These are phyloP conservation scores for Drosophila triauraria DNA, from an alignment of 1,140 invertebrate species.

Conservation along the genomic window DNA sequence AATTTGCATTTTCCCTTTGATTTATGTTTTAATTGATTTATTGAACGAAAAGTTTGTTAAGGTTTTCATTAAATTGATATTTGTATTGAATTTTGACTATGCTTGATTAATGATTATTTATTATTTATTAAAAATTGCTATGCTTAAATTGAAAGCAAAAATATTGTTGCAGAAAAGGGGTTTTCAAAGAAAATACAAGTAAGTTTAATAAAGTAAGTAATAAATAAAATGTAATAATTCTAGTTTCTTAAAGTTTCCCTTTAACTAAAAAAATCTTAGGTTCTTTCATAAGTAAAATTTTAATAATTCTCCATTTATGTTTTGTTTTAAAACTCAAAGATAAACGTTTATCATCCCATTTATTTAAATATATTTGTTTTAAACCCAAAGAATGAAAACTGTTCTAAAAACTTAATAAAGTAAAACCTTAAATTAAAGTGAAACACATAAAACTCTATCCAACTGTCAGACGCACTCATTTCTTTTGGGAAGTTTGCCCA, in stretches of 20 bases:
- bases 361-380: background rate
- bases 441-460: slow-evolving; percentile 1
- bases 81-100: background rate
- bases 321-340: background rate
- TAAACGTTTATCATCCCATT: background rate
- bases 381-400: background rate
- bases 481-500: slow-evolving; percentile 1
- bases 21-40: slow-evolving; percentile 1
- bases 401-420: background rate
- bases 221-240: background rate
- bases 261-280: background rate
- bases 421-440: background rate
- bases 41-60: slow-evolving; percentile 4
- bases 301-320: background rate
- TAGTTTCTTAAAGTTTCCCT: background rate
- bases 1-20: background rate
- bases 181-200: background rate
- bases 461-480: background rate
- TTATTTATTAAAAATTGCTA: slow-evolving; percentile 2
- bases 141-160: background rate
- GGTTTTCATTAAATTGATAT: slow-evolving; percentile 9
- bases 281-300: background rate
- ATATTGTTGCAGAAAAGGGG: background rate
- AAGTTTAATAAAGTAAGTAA: background rate
- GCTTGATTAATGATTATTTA: background rate